Base-by-base conservation (phyloP, 1,140 invertebrate genomes). In the Halictus rubicundus region DNA sequence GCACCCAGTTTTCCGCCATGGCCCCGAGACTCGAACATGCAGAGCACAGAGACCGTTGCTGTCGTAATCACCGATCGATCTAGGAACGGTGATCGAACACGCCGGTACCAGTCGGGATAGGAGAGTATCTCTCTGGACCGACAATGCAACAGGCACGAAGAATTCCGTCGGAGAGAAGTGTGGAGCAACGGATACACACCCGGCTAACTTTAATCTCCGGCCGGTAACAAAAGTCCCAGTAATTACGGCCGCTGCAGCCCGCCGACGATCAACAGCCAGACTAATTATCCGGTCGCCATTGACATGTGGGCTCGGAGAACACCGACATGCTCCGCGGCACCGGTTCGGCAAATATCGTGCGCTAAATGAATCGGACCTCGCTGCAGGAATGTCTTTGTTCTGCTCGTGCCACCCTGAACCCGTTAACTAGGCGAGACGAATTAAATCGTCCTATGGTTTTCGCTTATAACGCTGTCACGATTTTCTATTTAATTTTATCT, bases 61-160 rank as follows among this genome's bases (percentile, higher is more conserved):
- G 37, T 66, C 74, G 74, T 32, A 77, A 77, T 69, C 52, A 77
- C 14, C 25, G 54, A 21, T 46, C 72, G 60, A 74, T 74, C 61
- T 14, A 9, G 16, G 65, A 37, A 16, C 49, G 52, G 25, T 57
- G 68, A 68, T 69, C 57, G 74, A 69, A 69, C 64, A 54, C 32
- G 5, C 32, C 32, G 32, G 3, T 1, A 32, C 32, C 32, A 32
- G 32, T 3, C 32, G 32, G 32, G 32, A 32, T 32, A 32, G 32
- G 32, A 32, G 32, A 32, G 3, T 32, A 32, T 5, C 32, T 19
- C 46, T 66, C 49, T 49, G 32, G 49, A n/a, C 19, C 39, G 65
- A 75, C 61, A 49, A 74, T 23, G 37, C 49, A 65, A 74, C 37
- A 65, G 61, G 27, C 60, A 37, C 5, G n/a, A 37, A 49, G n/a